phyloP scores from a whole-genome alignment of 1,140 invertebrate species.

The Tetramorium parvispinum region DNA sequence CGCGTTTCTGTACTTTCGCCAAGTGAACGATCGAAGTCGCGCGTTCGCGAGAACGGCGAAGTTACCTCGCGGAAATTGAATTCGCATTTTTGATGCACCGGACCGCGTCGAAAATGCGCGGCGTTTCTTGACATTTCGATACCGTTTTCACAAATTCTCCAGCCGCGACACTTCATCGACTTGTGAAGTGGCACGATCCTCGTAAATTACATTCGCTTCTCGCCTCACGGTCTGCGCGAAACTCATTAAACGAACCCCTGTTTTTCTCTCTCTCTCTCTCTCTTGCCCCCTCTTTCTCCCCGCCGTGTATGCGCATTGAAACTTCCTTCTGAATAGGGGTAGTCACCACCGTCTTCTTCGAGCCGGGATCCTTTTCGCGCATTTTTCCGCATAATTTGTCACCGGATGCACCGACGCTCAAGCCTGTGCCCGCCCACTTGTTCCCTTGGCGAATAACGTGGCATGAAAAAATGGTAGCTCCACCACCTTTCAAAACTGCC shows the following conservation, averaged over 20 bases:
- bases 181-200: conserved; percentile 58
- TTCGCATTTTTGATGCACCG: conserved; percentile 52
- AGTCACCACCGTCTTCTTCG: conserved; percentile 56
- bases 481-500: conserved; percentile 15
- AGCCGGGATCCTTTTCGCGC: conserved; percentile 62
- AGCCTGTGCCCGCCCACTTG: conserved; percentile 34
- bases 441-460: conserved; percentile 38
- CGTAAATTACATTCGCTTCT: conserved; percentile 62
- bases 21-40: conserved; percentile 51
- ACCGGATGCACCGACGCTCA: conserved; percentile 48
- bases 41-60: conserved; percentile 24
- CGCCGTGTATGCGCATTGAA: conserved; percentile 69
- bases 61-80: conserved; percentile 57
- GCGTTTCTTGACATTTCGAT: conserved; percentile 45
- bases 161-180: conserved; percentile 32
- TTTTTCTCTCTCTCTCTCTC: not conserved
- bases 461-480: conserved; percentile 33
- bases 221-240: conserved; percentile 42
- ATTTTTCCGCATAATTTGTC: conserved; percentile 72
- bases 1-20: conserved; percentile 27
- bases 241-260: conserved; percentile 67
- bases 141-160: conserved; percentile 54
- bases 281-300: not conserved
- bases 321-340: conserved; percentile 24
- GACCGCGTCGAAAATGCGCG: conserved; percentile 37